Evolutionary conservation across 2,113 vertebrate species (phyloP).

Genomic region (Lampris megalopsis): DNA sequence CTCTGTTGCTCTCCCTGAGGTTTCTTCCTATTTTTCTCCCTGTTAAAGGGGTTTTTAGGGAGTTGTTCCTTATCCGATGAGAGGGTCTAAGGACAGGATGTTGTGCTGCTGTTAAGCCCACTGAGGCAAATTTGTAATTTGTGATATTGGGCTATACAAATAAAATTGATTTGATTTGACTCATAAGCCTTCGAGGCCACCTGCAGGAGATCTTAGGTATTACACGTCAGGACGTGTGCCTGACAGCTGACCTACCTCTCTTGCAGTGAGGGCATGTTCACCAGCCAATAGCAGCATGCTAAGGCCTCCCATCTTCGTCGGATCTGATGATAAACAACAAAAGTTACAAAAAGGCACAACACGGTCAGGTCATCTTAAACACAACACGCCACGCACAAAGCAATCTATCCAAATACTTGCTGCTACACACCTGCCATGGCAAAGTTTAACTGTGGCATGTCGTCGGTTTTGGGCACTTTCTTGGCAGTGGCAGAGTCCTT

Average conservation of each 20-base stretch:
- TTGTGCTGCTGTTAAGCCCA: no score
- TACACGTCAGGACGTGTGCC: neutral
- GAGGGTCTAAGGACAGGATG: no score
- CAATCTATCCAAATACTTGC: neutral
- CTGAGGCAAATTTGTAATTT: no score
- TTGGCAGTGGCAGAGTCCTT: slow-evolving; percentile 91
- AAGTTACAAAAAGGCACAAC: slow-evolving; percentile 11
- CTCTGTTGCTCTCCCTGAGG: no score
- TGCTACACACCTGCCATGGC: slow-evolving; percentile 93
- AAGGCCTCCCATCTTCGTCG: slow-evolving; percentile 97
- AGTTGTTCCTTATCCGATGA: no score
- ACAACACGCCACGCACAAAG: neutral
- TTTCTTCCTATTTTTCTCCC: no score
- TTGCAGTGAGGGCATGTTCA: slow-evolving; percentile 93
- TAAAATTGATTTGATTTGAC: neutral
- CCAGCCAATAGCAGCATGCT: slow-evolving; percentile 98
- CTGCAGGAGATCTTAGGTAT: slow-evolving; percentile 19
- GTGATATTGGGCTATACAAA: no score
- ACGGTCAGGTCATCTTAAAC: neutral
- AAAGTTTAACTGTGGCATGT: slow-evolving; percentile 95
- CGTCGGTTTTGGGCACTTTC: slow-evolving; percentile 89
- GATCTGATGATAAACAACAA: slow-evolving; percentile 82
- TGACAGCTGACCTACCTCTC: slow-evolving; percentile 86
- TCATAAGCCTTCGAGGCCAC: slow-evolving; percentile 18
- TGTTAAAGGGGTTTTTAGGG: no score